Evolutionary conservation across 2,888 invertebrate genomes (phyloP).

Genomic region (Heterodera filipjevi): DNA sequence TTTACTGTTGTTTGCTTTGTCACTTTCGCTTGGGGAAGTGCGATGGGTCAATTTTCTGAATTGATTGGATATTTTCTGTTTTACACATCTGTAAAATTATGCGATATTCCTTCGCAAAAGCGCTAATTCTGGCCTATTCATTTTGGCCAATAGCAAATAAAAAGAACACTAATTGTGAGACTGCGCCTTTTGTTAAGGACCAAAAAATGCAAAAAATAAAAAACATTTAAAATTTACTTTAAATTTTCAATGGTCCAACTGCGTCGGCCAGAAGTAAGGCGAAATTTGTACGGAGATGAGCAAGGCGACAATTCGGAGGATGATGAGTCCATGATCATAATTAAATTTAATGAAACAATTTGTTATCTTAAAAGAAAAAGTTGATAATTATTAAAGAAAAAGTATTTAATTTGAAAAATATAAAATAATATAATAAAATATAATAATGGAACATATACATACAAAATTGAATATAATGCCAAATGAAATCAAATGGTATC

Average conservation of each 20-base stretch:
- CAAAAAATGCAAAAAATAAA: not conserved
- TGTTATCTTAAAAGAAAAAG: not conserved
- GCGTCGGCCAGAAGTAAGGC: not conserved
- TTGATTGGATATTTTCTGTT: no score
- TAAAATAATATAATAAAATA: not conserved
- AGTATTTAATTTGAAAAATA: not conserved
- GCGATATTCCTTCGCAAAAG: not conserved
- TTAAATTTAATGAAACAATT: not conserved
- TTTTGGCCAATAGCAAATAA: not conserved
- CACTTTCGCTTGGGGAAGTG: not conserved
- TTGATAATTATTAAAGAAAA: not conserved
- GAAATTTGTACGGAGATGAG: not conserved
- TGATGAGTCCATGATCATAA: not conserved
- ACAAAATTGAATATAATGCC: no score
- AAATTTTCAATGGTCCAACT: constrained; percentile 26
- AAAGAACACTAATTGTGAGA: not conserved
- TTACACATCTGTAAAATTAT: no score
- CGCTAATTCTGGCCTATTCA: no score
- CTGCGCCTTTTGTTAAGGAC: not conserved
- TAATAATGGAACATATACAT: no score
- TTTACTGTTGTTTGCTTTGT: not conserved
- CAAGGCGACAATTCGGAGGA: not conserved
- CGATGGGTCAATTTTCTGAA: constrained; percentile 1
- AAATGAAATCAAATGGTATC: no score
- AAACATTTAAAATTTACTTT: constrained; percentile 11